Percentiles rank a stretch among this genome's conserved stretches.
phyloP scores from a whole-genome alignment of 2,888 invertebrate genomes.

The Notodonta ziczac region DNA sequence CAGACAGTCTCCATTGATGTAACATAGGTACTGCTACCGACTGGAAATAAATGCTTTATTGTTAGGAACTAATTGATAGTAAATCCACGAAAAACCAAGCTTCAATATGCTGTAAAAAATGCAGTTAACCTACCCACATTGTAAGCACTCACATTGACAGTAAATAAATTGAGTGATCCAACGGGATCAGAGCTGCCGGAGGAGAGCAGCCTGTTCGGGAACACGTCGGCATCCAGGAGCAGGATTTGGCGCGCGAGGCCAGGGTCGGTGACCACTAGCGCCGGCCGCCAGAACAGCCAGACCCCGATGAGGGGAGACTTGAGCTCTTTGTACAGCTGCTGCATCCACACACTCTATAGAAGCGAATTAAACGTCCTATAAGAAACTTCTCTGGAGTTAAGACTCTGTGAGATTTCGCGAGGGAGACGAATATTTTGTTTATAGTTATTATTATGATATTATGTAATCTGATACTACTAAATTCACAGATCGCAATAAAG shows the following conservation, averaged over 20 bases:
- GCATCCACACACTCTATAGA: conserved; percentile 39
- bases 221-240: conserved; percentile 45
- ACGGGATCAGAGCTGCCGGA: conserved; percentile 46
- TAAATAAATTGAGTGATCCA: conserved; percentile 47
- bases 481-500: no score
- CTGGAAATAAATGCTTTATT: no score
- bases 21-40: no score
- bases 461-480: no score
- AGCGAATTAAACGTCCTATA: background rate
- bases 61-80: no score
- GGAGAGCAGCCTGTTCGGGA: conserved; percentile 41
- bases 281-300: conserved; percentile 55
- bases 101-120: no score
- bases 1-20: no score
- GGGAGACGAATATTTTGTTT: background rate
- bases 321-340: conserved; percentile 32
- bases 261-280: conserved; percentile 47
- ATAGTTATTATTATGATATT: no score
- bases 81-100: no score
- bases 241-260: conserved; percentile 47
- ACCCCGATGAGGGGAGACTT: conserved; percentile 45
- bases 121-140: background rate
- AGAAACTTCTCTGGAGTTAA: background rate
- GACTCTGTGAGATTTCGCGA: background rate
- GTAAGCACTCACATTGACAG: conserved; percentile 48